Conservation (phyloP, 2,113 vertebrate genomes). For the Rhynchomys soricoides region DNA sequence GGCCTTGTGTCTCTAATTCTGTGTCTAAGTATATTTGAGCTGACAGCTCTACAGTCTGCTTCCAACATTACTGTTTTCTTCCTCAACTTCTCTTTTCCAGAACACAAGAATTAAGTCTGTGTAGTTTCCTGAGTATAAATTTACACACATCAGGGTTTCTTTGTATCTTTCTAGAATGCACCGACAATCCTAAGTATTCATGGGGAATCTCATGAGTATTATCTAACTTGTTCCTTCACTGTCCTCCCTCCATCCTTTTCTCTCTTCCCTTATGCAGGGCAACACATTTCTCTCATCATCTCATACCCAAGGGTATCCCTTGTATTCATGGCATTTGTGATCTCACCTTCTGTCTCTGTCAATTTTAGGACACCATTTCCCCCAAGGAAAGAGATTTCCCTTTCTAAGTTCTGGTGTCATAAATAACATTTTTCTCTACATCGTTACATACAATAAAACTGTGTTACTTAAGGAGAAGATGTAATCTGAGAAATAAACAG, state of each 20-base stretch:
- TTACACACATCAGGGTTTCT: neutral
- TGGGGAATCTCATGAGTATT: neutral
- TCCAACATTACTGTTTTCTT: neutral
- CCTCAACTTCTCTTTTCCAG: neutral
- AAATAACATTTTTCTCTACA: constrained; percentile 24
- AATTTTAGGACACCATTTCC: neutral
- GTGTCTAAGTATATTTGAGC: neutral
- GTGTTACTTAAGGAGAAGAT: constrained; percentile 28
- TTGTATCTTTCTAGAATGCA: constrained; percentile 5
- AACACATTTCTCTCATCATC: neutral
- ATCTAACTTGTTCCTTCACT: constrained; percentile 11
- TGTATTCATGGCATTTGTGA: neutral
- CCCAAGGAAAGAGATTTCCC: neutral
- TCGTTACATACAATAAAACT: constrained; percentile 5
- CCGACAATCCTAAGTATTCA: neutral
- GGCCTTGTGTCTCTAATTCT: neutral
- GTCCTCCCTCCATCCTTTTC: neutral
- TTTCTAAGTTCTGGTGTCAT: constrained; percentile 42
- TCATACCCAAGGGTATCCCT: neutral
- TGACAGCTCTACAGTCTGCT: neutral
- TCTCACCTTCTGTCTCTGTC: neutral
- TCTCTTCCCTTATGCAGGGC: neutral
- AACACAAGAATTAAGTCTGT: neutral
- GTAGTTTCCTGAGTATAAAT: constrained; percentile 15
- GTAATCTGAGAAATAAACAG: neutral